These are phyloP conservation scores for Orchesella flavescens DNA, from an alignment of 2,888 invertebrate species.

Conservation along the genomic window DNA sequence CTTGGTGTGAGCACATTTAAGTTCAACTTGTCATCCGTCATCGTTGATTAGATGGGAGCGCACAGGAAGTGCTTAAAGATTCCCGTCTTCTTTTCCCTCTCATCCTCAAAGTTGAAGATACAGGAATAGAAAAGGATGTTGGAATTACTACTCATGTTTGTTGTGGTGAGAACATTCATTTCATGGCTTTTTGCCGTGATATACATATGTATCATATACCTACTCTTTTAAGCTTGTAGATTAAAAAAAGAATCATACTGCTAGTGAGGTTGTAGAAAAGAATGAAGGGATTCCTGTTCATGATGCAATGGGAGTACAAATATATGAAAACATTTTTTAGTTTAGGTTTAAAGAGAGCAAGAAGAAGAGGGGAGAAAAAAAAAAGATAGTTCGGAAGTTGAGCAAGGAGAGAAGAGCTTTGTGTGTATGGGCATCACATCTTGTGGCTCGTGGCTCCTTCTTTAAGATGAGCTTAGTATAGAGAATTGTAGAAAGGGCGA, in stretches of 20 bases:
- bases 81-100: constrained; percentile 18
- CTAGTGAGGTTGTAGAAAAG: not conserved
- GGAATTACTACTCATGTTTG: constrained; percentile 35
- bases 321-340: constrained; percentile 3
- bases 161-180: constrained; percentile 52
- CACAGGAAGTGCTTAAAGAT: constrained; percentile 52
- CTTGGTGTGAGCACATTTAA: constrained; percentile 13
- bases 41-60: constrained; percentile 20
- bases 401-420: constrained; percentile 5
- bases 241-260: not conserved
- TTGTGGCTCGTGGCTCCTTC: constrained; percentile 11
- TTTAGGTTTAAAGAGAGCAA: constrained; percentile 8
- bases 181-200: constrained; percentile 27
- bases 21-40: constrained; percentile 49
- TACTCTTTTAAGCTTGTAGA: not conserved
- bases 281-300: not conserved
- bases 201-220: not conserved
- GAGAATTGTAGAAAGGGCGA: not conserved
- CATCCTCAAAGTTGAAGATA: not conserved
- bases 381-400: not conserved
- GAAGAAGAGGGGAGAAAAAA: not conserved
- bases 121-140: constrained; percentile 34
- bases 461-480: not conserved
- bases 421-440: not conserved
- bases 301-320: not conserved